Evolutionary conservation across 2,797 vertebrate species (phyloP).

Genomic region (Brachymystax lenok): DNA sequence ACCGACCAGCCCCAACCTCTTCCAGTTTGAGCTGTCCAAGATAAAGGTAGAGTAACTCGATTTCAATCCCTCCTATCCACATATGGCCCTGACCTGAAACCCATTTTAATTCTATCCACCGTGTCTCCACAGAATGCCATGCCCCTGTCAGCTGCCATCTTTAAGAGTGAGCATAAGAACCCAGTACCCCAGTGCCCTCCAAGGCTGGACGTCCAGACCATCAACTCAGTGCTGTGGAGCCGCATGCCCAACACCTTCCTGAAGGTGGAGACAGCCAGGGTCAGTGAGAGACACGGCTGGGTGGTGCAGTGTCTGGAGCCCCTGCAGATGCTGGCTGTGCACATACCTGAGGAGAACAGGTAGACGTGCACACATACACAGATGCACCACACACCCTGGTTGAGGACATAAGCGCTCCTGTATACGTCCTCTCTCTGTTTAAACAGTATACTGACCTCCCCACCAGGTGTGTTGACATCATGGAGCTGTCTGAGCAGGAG

Average conservation of each 20-base stretch:
- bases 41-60: slow-evolving; percentile 81
- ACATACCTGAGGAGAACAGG: slow-evolving; percentile 92
- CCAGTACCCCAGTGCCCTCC: slow-evolving; percentile 94
- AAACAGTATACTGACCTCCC: background rate
- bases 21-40: slow-evolving; percentile 96
- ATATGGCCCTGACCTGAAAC: no score
- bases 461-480: slow-evolving; percentile 89
- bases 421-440: background rate
- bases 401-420: background rate
- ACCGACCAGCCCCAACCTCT: slow-evolving; percentile 91
- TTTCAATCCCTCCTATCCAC: background rate
- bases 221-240: slow-evolving; percentile 95
- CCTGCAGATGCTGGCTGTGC: slow-evolving; percentile 95
- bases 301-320: slow-evolving; percentile 93
- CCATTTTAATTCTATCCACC: no score
- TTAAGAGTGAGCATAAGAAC: slow-evolving; percentile 95
- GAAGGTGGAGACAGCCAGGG: slow-evolving; percentile 88
- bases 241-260: slow-evolving; percentile 96
- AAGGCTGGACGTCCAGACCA: slow-evolving; percentile 91
- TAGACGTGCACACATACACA: background rate
- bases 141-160: slow-evolving; percentile 96
- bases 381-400: background rate
- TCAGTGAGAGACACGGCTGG: slow-evolving; percentile 97
- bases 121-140: slow-evolving; percentile 83
- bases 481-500: slow-evolving; percentile 95